Evolutionary conservation across 2,888 invertebrate genomes (phyloP).

Genomic region (Drosophila demipolita): DNA sequence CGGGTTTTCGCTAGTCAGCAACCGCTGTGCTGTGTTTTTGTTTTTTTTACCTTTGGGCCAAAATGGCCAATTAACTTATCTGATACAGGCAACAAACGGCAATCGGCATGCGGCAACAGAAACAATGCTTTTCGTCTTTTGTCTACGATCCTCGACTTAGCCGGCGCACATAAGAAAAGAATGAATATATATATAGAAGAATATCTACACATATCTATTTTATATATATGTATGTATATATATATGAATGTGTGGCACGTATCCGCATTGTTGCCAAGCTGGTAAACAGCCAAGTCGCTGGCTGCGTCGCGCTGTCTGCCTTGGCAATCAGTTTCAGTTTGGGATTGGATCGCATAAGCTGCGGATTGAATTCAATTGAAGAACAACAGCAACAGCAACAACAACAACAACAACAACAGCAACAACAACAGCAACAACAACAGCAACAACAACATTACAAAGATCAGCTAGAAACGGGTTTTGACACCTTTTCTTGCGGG

Average conservation of each 20-base stretch:
- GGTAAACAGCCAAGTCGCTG: conserved; percentile 41
- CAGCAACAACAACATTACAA: conserved; percentile 9
- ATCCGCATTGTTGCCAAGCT: conserved; percentile 62
- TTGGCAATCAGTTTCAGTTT: conserved; percentile 32
- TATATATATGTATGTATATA: neutral
- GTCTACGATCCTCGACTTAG: conserved; percentile 61
- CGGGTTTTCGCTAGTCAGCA: conserved; percentile 42
- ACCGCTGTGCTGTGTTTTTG: conserved; percentile 5
- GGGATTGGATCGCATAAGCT: conserved; percentile 13
- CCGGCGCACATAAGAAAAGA: conserved; percentile 10
- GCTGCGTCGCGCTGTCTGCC: conserved; percentile 53
- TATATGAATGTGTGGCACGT: conserved; percentile 16
- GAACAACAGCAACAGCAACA: conserved; percentile 5
- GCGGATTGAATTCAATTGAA: conserved; percentile 20
- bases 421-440: neutral
- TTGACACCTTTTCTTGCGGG: conserved; percentile 3
- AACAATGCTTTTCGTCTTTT: conserved; percentile 37
- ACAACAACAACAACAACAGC: neutral
- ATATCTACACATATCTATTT: neutral
- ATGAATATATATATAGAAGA: conserved; percentile 2
- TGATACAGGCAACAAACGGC: conserved; percentile 51
- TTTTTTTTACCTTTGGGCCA: conserved; percentile 69
- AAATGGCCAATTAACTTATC: conserved; percentile 76
- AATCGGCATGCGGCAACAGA: conserved; percentile 24
- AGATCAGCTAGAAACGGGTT: conserved; percentile 38